These are phyloP conservation scores for Porites rus DNA, from an alignment of 92 coral and sea anemone species.

Conservation along the genomic window DNA sequence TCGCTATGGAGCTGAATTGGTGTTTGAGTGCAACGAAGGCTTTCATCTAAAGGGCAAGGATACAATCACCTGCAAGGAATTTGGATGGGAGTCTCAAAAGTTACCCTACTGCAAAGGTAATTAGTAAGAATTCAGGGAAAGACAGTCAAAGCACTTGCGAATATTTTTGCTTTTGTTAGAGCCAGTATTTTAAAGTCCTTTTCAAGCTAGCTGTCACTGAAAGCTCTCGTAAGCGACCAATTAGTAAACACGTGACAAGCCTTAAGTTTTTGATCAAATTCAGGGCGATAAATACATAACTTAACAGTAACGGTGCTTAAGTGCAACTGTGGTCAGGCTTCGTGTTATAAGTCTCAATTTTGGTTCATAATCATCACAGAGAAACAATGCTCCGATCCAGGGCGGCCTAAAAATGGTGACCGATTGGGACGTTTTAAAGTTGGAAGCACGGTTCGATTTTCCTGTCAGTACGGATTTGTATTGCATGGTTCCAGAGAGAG, in stretches of 20 bases:
- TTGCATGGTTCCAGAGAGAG: slow-evolving; percentile 75
- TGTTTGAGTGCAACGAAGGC: slow-evolving; percentile 80
- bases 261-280: too few relatives aligned
- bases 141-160: too few relatives aligned
- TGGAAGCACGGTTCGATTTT: slow-evolving; percentile 60
- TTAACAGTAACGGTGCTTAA: too few relatives aligned
- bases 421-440: slow-evolving; percentile 56
- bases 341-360: too few relatives aligned
- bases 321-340: too few relatives aligned
- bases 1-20: slow-evolving; percentile 68
- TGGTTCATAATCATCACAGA: slow-evolving; percentile 25
- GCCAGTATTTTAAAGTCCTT: too few relatives aligned
- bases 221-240: too few relatives aligned
- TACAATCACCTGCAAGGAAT: slow-evolving; percentile 65
- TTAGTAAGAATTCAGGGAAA: not conserved
- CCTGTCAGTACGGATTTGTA: slow-evolving; percentile 70
- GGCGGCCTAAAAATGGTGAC: slow-evolving; percentile 58
- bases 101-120: slow-evolving; percentile 81
- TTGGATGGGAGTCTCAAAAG: slow-evolving; percentile 33
- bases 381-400: slow-evolving; percentile 69
- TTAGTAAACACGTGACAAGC: too few relatives aligned
- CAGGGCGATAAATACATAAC: too few relatives aligned
- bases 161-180: too few relatives aligned
- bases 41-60: slow-evolving; percentile 74
- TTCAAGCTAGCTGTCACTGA: too few relatives aligned